Evolutionary conservation across 2,113 vertebrate species (phyloP).

Genomic region (Amblyopsis rosae): DNA sequence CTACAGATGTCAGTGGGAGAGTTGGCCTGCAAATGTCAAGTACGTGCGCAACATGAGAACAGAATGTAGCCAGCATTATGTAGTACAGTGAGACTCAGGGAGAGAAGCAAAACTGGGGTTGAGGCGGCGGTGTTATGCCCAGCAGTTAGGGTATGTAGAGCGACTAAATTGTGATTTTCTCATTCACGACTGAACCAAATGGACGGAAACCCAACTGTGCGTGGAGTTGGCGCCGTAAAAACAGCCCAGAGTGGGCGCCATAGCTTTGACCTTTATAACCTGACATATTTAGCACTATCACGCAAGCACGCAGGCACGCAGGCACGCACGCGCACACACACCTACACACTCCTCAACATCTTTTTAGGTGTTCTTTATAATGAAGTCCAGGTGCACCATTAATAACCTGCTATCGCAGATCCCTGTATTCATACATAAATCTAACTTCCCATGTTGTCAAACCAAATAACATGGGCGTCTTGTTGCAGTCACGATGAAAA

Average conservation of each 20-base stretch:
- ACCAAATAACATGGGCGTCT: too few species aligned
- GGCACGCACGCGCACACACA: background rate
- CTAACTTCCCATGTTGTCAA: too few species aligned
- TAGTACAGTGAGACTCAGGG: constrained; percentile 16
- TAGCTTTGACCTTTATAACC: constrained; percentile 2
- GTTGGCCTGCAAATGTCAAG: constrained; percentile 75
- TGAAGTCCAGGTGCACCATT: background rate
- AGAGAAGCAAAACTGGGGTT: background rate
- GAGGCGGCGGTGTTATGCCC: background rate
- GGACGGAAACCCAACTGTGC: background rate
- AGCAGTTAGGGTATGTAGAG: background rate
- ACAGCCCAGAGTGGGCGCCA: background rate
- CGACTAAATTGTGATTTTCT: background rate
- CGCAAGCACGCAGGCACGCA: background rate
- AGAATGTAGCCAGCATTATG: constrained; percentile 41
- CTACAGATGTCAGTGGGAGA: constrained; percentile 70
- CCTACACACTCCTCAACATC: background rate
- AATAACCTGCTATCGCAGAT: too few species aligned
- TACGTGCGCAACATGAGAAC: constrained; percentile 74
- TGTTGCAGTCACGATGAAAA: too few species aligned
- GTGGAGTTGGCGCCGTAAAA: background rate
- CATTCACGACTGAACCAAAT: constrained; percentile 10
- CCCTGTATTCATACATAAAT: too few species aligned
- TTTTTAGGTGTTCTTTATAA: background rate
- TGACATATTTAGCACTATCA: background rate